phyloP scores from a whole-genome alignment of 1,140 invertebrate species.

The Metopolophium dirhodum region DNA sequence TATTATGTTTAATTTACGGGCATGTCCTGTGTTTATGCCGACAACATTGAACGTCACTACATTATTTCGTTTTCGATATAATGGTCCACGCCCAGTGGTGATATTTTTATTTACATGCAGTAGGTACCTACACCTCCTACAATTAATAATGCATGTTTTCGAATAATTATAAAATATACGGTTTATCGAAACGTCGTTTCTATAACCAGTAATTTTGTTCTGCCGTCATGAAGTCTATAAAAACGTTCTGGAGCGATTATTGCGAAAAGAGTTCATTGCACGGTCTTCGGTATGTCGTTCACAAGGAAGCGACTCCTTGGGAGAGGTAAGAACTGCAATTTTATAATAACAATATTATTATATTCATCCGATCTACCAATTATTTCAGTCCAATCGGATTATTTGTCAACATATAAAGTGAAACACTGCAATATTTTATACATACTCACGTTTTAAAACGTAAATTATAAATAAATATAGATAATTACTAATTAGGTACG shows the following conservation, averaged over 20 bases:
- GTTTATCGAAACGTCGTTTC: not conserved
- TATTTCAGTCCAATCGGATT: not conserved
- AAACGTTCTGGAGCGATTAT: conserved; percentile 4
- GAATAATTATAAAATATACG: not conserved
- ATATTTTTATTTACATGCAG: not conserved
- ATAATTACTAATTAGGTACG: too few relatives aligned
- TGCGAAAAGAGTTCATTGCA: conserved; percentile 31
- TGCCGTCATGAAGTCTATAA: not conserved
- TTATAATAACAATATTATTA: not conserved
- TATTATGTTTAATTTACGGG: not conserved
- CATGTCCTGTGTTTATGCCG: not conserved
- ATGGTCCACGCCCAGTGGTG: not conserved
- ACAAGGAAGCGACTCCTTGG: not conserved
- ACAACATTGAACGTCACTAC: not conserved
- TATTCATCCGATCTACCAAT: not conserved
- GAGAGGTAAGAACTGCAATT: conserved; percentile 34
- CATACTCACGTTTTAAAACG: too few relatives aligned
- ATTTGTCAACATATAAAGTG: not conserved
- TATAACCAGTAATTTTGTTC: not conserved
- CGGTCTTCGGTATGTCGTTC: conserved; percentile 36
- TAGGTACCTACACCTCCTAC: too few relatives aligned
- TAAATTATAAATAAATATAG: too few relatives aligned
- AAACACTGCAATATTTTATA: too few relatives aligned
- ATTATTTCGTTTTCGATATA: not conserved
- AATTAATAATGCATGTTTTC: not conserved